A percentile compares a stretch with the other conserved stretches of the same genome.
These are phyloP conservation scores for Eubucco bourcierii DNA, from an alignment of 2,113 vertebrate species.

Conservation along the genomic window DNA sequence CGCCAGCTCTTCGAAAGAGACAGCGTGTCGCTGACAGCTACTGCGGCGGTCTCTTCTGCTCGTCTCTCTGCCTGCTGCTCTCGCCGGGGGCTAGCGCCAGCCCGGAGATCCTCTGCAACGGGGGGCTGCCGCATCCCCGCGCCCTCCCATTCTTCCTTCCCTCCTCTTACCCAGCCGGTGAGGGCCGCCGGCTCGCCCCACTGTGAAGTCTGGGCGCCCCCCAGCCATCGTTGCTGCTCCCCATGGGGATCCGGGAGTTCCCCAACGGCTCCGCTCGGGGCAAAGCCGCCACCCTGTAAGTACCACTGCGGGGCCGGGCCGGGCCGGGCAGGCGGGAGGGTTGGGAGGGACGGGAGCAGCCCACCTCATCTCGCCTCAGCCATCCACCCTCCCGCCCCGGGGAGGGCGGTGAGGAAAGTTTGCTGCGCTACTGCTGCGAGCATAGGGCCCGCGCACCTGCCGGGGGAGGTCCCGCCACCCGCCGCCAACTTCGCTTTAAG, in stretches of 20 bases:
- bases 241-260: conserved; percentile 80
- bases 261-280: conserved; percentile 70
- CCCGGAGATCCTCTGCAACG: background rate
- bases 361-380: background rate
- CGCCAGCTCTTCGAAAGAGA: background rate
- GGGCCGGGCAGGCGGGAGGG: background rate
- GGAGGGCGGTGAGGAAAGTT: background rate
- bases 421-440: background rate
- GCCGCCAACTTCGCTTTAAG: background rate
- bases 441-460: background rate
- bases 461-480: background rate
- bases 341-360: background rate
- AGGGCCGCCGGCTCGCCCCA: conserved; percentile 26
- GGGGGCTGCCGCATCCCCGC: background rate
- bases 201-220: conserved; percentile 65
- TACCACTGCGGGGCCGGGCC: background rate
- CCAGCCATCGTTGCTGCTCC: conserved; percentile 45
- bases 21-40: background rate
- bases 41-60: background rate
- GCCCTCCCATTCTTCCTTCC: background rate
- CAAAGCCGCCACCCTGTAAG: conserved; percentile 72
- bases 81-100: background rate
- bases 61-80: background rate
- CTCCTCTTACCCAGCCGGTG: background rate
- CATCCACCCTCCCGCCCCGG: background rate